A percentile compares a stretch with the other conserved stretches of the same genome.
These are phyloP conservation scores for Stichodactyla mertensii DNA, from an alignment of 64 coral and sea anemone genomes.

Conservation along the genomic window DNA sequence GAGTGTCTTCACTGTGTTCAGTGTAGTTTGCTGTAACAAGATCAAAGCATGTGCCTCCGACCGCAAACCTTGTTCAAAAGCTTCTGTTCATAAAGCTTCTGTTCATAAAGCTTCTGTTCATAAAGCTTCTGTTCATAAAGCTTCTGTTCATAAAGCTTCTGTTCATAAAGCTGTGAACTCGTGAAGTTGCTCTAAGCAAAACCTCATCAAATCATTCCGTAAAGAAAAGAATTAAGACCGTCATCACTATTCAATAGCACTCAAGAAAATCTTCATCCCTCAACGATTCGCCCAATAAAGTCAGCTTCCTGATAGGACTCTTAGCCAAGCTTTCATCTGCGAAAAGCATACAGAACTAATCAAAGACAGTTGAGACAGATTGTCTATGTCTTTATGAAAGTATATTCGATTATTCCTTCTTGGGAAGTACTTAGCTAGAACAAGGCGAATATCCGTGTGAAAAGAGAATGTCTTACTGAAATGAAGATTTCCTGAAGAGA, in stretches of 20 bases:
- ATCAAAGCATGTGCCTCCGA: not conserved
- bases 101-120: too few species aligned
- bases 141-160: not conserved
- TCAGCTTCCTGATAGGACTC: not conserved
- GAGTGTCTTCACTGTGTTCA: not conserved
- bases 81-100: not conserved
- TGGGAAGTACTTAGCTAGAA: not conserved
- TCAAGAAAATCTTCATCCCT: not conserved
- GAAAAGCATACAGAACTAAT: not conserved
- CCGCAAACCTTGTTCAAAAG: not conserved
- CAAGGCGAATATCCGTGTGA: constrained; percentile 11
- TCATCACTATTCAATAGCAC: not conserved
- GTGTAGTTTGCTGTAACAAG: not conserved
- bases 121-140: too few species aligned
- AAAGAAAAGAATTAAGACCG: not conserved
- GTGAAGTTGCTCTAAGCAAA: not conserved
- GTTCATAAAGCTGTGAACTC: not conserved
- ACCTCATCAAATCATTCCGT: not conserved
- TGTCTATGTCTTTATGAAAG: not conserved
- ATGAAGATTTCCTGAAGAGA: not conserved
- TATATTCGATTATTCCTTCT: not conserved
- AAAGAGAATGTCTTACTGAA: not conserved
- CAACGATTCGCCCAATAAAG: not conserved
- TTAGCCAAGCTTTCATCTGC: not conserved
- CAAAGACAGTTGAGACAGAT: not conserved